Evolutionary conservation across 2,888 invertebrate genomes (phyloP), one percentile per base, ranked within the genome.

Genomic region (Branchinecta sandiegonensis): DNA sequence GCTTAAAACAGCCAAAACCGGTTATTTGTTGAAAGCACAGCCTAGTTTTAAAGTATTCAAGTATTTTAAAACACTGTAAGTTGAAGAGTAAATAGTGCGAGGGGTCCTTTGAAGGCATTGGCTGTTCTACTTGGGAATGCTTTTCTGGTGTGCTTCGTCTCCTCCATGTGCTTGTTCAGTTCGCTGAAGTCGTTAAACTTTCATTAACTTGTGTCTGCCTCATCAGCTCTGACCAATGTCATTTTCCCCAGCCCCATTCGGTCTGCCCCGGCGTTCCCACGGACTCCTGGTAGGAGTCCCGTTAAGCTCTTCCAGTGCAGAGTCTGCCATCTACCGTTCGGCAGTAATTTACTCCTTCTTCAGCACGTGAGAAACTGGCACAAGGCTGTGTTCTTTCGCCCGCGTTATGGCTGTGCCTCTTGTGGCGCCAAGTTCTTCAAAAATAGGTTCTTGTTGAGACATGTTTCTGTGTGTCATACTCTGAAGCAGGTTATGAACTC

Each of bases 341-440:
- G 65, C 46, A 65, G 65, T 23, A 68, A 68, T 47, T 47, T 37
- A 11, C 65, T 64, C 9, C 47, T 68, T 23, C 66, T 67, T 37
- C 37, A 47, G 13, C 68, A 68, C 48, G 65, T 66, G 65, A 46
- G 46, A 11, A 46, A 23, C 65, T 17, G 56, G 14, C 68, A 68
- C 47, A 17, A 47, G 5, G 48, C n/a, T 12, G 67, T 47, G 50
- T 64, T 64, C 47, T 46, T 68, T 37, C 37, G 72, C n/a, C 73
- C 76, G 3, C 72, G 71, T 10, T 76, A 73, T 69, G 72, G 72
- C 65, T 76, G 76, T 70, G 75, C 75, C 1, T 71, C 72, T 9
- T 76, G 76, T 70, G 71, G 73, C 50, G 76, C 76, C 8, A 74
- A 74, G 69, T 76, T 76, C 69, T 76, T 73, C 70, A 72, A 73